Conservation (phyloP, 1,140 invertebrate species). For the Drosophila willistoni region DNA sequence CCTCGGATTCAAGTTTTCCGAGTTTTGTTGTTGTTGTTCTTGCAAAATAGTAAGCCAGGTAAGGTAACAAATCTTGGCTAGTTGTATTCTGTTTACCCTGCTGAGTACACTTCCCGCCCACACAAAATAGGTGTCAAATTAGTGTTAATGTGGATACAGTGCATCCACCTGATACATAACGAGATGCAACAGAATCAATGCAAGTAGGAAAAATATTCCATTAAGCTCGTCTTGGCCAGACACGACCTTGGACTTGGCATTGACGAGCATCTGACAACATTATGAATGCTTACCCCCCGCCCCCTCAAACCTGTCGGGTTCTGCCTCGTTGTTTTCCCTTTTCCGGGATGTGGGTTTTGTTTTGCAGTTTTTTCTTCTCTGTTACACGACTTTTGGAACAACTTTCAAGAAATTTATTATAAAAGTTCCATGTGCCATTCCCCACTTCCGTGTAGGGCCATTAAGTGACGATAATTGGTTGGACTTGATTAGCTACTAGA, state of each 20-base stretch:
- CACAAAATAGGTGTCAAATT: no score
- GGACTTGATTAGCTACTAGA: slow-evolving; percentile 28
- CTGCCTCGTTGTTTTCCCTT: slow-evolving; percentile 16
- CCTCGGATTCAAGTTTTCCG: not conserved
- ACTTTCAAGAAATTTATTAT: slow-evolving; percentile 64
- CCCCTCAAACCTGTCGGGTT: not conserved
- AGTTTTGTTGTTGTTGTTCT: not conserved
- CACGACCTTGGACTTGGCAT: slow-evolving; percentile 43
- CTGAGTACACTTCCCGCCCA: no score
- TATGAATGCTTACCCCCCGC: slow-evolving; percentile 4
- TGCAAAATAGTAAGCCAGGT: slow-evolving; percentile 2
- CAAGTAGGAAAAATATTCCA: slow-evolving; percentile 30
- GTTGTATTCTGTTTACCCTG: no score
- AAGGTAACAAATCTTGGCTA: no score
- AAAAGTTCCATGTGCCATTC: slow-evolving; percentile 17
- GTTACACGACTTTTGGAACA: slow-evolving; percentile 65
- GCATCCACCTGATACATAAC: not conserved
- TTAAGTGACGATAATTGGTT: slow-evolving; percentile 47
- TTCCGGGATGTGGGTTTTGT: slow-evolving; percentile 18
- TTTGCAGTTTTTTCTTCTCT: not conserved
- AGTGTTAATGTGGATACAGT: not conserved
- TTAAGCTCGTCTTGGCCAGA: slow-evolving; percentile 37
- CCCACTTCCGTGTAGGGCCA: slow-evolving; percentile 62
- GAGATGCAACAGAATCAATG: slow-evolving; percentile 17
- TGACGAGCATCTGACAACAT: slow-evolving; percentile 26